phyloP scores from a whole-genome alignment of 2,888 invertebrate genomes.

The Drosophila testacea region DNA sequence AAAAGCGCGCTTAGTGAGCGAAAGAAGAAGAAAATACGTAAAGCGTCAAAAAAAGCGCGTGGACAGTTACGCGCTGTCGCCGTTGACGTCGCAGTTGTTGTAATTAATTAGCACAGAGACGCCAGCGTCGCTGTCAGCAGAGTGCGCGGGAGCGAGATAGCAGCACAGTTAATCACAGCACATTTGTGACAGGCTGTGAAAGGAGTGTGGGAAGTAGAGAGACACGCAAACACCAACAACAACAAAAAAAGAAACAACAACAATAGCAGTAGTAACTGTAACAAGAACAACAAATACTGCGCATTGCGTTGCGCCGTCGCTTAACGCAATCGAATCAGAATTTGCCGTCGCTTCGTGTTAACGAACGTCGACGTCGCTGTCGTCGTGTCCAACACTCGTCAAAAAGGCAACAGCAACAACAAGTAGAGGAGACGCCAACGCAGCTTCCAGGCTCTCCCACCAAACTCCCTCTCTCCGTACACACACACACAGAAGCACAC shows the following conservation, averaged over 20 bases:
- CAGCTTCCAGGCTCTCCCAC: conserved; percentile 51
- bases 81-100: conserved; percentile 37
- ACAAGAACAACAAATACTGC: conserved; percentile 50
- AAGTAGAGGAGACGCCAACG: conserved; percentile 46
- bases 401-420: conserved; percentile 32
- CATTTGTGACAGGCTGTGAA: conserved; percentile 49
- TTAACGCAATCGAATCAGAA: conserved; percentile 79
- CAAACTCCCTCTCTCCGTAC: not conserved
- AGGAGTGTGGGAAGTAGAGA: conserved; percentile 27
- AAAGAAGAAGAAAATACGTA: conserved; percentile 26
- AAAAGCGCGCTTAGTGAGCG: conserved; percentile 55
- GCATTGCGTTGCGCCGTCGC: conserved; percentile 76
- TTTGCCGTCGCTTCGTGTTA: conserved; percentile 79
- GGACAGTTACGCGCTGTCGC: conserved; percentile 51
- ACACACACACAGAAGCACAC: conserved; percentile 27
- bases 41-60: conserved; percentile 52
- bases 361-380: conserved; percentile 57
- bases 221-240: conserved; percentile 9
- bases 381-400: conserved; percentile 63
- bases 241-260: conserved; percentile 21
- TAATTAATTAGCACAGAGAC: conserved; percentile 73
- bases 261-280: conserved; percentile 23
- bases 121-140: conserved; percentile 57
- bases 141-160: conserved; percentile 58
- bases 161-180: conserved; percentile 61